Conservation (phyloP, 2,888 invertebrate genomes). For the Pinctada fucata region DNA sequence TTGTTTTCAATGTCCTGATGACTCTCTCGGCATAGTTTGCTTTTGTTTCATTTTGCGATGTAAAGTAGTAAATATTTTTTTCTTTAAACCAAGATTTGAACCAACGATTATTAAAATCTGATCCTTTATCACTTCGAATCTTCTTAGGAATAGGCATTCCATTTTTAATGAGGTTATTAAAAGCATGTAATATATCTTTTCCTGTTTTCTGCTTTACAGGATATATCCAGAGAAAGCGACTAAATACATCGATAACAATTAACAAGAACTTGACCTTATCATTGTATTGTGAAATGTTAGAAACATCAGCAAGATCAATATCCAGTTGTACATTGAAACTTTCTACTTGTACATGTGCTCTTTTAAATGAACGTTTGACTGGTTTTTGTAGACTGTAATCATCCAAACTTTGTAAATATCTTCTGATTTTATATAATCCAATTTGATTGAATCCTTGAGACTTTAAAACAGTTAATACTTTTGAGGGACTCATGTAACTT, state of each 20-base stretch:
- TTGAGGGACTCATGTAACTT: conserved; percentile 1
- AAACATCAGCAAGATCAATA: conserved; percentile 19
- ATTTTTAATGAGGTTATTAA: neutral
- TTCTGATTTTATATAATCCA: conserved; percentile 17
- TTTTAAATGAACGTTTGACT: conserved; percentile 3
- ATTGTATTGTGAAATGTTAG: conserved; percentile 17
- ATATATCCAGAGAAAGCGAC: conserved; percentile 17
- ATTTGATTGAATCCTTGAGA: conserved; percentile 8
- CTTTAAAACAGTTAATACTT: conserved; percentile 6
- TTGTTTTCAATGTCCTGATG: conserved; percentile 3
- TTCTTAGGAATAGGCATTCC: neutral
- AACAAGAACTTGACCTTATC: conserved; percentile 8
- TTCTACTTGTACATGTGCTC: conserved; percentile 12
- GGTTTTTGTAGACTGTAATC: conserved; percentile 12
- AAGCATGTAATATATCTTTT: conserved; percentile 3
- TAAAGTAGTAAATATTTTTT: too few species aligned
- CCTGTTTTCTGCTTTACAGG: conserved; percentile 12
- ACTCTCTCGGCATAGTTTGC: conserved; percentile 12
- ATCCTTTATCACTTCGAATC: neutral
- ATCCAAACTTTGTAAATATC: conserved; percentile 18
- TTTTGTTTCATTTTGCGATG: conserved; percentile 4
- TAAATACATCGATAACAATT: conserved; percentile 19
- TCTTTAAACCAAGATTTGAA: neutral
- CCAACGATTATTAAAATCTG: neutral
- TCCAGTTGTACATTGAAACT: conserved; percentile 12